Evolutionary conservation across 1,140 invertebrate species (phyloP), one percentile per base, ranked within the genome.

Genomic region (Drosophila punjabiensis): DNA sequence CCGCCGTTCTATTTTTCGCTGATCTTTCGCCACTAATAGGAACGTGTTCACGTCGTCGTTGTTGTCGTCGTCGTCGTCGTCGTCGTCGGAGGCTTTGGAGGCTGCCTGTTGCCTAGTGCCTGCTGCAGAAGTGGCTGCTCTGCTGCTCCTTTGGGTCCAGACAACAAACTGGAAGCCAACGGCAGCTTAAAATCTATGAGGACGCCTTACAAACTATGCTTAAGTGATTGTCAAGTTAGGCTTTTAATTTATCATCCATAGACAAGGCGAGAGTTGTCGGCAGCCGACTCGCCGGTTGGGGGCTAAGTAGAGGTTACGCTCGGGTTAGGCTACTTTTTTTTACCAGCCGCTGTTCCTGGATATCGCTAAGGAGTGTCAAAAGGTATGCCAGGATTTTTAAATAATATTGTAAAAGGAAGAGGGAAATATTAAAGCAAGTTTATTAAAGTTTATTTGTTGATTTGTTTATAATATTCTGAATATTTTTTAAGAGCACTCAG

Each of bases 191-290:
- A 90, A 91, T 90, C 87, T 89, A 89, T 89, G 86, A 85, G 86
- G 86, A 89, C 86, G 86, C 87, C 86, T 91, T 92, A 92, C 91
- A 92, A 92, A 92, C 91, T 92, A 91, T 87, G 88, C 91, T 92
- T 92, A 92, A 92, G 91, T 92, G 91, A 92, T 92, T 92, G 91
- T 92, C 91, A 92, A 92, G 91, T 92, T 92, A 91, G 91, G 91
- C 91, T 92, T 92, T 92, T 92, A 92, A 92, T 92, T 92, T 92
- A 92, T 92, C 91, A 92, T 92, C 88, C 88, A 92, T 92, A 92
- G 91, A 92, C 91, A 92, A 92, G 80, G 82, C 82, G 76, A 66
- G 81, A 83, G 74, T 60, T 69, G 70, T 79, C 81, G 58, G 55
- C 65, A 77, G 39, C 53, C 41, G 73, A 70, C 66, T 64, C 47